Base-by-base conservation (phyloP, 2,797 vertebrate species). In the Allobates femoralis region DNA sequence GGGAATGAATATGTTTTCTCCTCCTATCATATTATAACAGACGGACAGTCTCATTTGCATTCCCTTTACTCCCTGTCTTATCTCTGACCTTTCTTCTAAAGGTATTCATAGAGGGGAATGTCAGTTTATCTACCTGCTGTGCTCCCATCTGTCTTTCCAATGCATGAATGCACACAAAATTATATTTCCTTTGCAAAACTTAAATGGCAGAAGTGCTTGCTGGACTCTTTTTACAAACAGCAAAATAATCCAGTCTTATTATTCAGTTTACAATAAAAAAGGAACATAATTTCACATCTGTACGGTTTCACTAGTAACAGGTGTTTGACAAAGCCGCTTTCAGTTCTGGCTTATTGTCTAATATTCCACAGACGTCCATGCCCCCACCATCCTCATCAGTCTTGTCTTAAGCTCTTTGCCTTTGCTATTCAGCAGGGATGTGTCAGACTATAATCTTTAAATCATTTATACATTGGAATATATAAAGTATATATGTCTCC, bases 61-160 rank as follows among this genome's bases (percentile, higher is more conserved):
- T 94, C 89, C 56, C 90, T 93, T 93, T 92, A 86, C 89, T 92
- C 90, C 53, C 88, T 91, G 41, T 89, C 89, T 94, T 94, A 93
- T 93, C 92, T 91, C 89, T 94, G 93, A 93, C 94, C 94, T 94
- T 95, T 93, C 90, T 87, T 93, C 93, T 93, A 92, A 92, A 94
- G 86, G 86, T 81, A 91, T 93, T 94, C 91, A 89, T 89, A 84
- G 93, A 93, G 91, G 91, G 92, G 93, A 94, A 94, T 94, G 92
- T 92, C 93, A 93, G 89, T 94, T 95, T 95, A 94, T 92, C 91
- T 93, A 90, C 93, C 94, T 95, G 93, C 94, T 95, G 94, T 93
- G 93, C 89, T 90, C 91, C 94, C 94, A 95, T 94, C 94, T 95
- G 94, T 87, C 90, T 92, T 85, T 86, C 90, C 84, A 90, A 91